These are phyloP conservation scores for Cranoglanis bouderius DNA, from an alignment of 2,113 vertebrate genomes.

Conservation along the genomic window DNA sequence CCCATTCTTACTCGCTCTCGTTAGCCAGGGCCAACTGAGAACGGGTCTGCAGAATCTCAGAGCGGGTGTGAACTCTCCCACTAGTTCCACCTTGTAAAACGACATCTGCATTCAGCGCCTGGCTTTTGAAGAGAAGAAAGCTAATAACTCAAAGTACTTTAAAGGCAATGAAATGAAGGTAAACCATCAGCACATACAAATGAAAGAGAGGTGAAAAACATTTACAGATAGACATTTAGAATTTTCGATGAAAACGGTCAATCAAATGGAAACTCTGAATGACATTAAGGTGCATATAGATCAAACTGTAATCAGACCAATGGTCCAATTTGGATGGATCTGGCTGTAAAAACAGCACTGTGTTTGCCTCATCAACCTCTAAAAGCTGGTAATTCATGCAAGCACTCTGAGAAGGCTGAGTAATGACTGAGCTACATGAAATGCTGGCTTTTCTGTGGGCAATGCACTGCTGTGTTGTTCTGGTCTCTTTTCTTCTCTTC, in stretches of 20 bases:
- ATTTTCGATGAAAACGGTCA: neutral
- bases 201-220: neutral
- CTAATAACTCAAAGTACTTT: constrained; percentile 43
- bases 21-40: constrained; percentile 43
- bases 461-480: neutral
- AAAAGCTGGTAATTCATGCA: constrained; percentile 31
- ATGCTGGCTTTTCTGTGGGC: constrained; percentile 22
- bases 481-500: constrained; percentile 19
- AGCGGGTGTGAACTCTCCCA: constrained; percentile 54
- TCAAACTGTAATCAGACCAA: neutral
- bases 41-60: constrained; percentile 47
- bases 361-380: neutral
- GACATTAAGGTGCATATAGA: neutral
- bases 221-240: constrained; percentile 7
- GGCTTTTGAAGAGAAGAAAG: constrained; percentile 49
- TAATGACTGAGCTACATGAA: constrained; percentile 20
- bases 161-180: constrained; percentile 25
- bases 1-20: neutral
- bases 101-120: constrained; percentile 51
- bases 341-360: neutral
- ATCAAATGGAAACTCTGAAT: neutral
- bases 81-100: constrained; percentile 48
- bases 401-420: constrained; percentile 17
- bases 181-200: constrained; percentile 33
- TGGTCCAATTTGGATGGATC: neutral